Conservation (phyloP, 2,888 invertebrate genomes). For the Tachystola acroxantha region DNA sequence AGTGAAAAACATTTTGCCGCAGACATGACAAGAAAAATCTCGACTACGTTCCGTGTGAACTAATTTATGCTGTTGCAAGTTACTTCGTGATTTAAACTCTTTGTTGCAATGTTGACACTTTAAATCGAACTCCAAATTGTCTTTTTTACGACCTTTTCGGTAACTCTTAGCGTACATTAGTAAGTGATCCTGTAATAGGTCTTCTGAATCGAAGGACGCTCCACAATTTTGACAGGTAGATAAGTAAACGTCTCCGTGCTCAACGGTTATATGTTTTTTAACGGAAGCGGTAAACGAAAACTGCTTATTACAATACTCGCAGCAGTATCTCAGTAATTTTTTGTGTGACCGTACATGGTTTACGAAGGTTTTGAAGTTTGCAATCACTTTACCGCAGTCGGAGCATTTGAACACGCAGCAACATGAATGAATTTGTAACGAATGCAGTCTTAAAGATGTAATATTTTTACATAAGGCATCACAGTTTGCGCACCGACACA, state of each 20-base stretch:
- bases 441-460: conserved; percentile 52
- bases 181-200: conserved; percentile 52
- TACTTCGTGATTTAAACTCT: conserved; percentile 59
- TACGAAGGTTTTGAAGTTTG: conserved; percentile 45
- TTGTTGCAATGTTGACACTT: conserved; percentile 60
- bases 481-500: conserved; percentile 58
- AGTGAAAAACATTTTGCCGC: conserved; percentile 70
- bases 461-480: conserved; percentile 62
- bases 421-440: conserved; percentile 52
- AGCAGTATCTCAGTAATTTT: conserved; percentile 49
- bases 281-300: conserved; percentile 37
- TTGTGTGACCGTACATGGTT: conserved; percentile 56
- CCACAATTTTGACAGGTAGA: conserved; percentile 55
- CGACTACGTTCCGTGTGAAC: conserved; percentile 64
- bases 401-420: conserved; percentile 63
- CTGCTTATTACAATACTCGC: conserved; percentile 55
- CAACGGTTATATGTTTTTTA: conserved; percentile 42
- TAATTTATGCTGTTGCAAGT: conserved; percentile 54
- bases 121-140: conserved; percentile 31
- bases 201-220: conserved; percentile 39
- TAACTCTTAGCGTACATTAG: conserved; percentile 38
- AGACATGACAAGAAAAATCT: conserved; percentile 64
- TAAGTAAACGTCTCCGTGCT: conserved; percentile 30
- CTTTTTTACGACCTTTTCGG: conserved; percentile 31
- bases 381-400: conserved; percentile 49